phyloP scores from a whole-genome alignment of 2,797 vertebrate species.

The Lindbergichthys nudifrons region DNA sequence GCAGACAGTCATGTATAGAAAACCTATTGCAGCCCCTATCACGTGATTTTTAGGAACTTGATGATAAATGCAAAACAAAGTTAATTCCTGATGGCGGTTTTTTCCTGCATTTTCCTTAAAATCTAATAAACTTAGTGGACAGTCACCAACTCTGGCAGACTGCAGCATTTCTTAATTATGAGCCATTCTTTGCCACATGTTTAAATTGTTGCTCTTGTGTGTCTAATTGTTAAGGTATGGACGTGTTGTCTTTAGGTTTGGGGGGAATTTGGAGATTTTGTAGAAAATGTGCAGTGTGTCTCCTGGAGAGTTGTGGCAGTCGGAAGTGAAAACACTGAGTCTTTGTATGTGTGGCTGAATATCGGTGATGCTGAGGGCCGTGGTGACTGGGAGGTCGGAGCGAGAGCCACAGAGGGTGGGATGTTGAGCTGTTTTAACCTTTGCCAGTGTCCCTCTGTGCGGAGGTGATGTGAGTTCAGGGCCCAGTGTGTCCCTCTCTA shows the following conservation, averaged over 20 bases:
- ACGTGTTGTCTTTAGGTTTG: slow-evolving; percentile 37
- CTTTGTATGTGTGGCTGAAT: slow-evolving; percentile 57
- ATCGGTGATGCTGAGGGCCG: slow-evolving; percentile 68
- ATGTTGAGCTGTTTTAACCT: slow-evolving; percentile 96
- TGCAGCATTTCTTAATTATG: slow-evolving; percentile 42
- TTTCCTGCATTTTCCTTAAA: slow-evolving; percentile 56
- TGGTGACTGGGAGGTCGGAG: slow-evolving; percentile 65
- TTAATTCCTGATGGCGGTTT: slow-evolving; percentile 39
- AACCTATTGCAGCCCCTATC: slow-evolving; percentile 38
- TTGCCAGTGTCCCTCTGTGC: slow-evolving; percentile 92
- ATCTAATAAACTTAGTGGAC: slow-evolving; percentile 73
- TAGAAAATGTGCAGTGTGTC: slow-evolving; percentile 28
- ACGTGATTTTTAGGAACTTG: slow-evolving; percentile 59
- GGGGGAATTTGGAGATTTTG: slow-evolving; percentile 29
- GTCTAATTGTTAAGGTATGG: slow-evolving; percentile 41
- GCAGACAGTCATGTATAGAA: slow-evolving; percentile 33
- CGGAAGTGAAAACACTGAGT: slow-evolving; percentile 69
- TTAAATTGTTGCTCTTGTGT: slow-evolving; percentile 51
- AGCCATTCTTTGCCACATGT: slow-evolving; percentile 31
- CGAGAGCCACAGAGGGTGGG: slow-evolving; percentile 78
- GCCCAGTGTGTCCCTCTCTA: slow-evolving; percentile 91
- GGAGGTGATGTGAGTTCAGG: slow-evolving; percentile 95
- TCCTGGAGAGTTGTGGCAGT: slow-evolving; percentile 44
- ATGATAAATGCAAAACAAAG: slow-evolving; percentile 54
- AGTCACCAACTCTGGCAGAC: slow-evolving; percentile 51